phyloP scores from a whole-genome alignment of 2,888 invertebrate genomes.

The Drosophila nigricruria region DNA sequence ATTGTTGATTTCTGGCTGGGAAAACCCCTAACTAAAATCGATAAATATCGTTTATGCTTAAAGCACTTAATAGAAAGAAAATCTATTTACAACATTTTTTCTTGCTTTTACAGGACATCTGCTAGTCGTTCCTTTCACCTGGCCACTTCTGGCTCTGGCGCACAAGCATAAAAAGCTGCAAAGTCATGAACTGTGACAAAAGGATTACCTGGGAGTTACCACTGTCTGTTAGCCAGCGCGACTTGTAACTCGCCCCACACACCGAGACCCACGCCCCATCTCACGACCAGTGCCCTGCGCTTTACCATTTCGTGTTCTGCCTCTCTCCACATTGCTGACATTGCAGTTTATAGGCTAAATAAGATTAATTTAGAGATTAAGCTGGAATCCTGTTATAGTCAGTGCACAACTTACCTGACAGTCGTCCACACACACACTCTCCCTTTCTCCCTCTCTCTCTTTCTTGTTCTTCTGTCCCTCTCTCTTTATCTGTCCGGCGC shows the following conservation, averaged over 20 bases:
- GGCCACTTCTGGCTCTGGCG: neutral
- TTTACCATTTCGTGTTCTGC: neutral
- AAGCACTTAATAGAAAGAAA: neutral
- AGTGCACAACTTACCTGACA: slow-evolving; percentile 14
- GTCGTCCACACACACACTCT: too few species aligned
- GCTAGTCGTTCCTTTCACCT: neutral
- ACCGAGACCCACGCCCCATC: too few species aligned
- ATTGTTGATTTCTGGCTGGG: neutral
- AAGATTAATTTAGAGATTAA: slow-evolving; percentile 77
- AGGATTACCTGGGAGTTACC: slow-evolving; percentile 75
- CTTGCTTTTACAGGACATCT: neutral
- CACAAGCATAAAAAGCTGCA: slow-evolving; percentile 46
- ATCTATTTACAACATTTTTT: too few species aligned
- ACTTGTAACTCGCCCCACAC: neutral
- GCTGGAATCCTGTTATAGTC: slow-evolving; percentile 33
- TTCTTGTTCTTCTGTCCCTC: neutral
- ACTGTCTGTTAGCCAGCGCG: slow-evolving; percentile 37
- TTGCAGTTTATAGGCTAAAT: slow-evolving; percentile 70
- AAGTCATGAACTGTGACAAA: slow-evolving; percentile 79
- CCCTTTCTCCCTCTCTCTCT: neutral
- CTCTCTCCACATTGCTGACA: slow-evolving; percentile 10
- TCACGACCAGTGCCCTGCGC: neutral
- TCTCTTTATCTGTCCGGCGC: neutral
- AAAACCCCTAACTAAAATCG: neutral
- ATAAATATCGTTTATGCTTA: neutral